Conservation (phyloP, 2,888 invertebrate species). For the Neoaliturus tenellus region DNA sequence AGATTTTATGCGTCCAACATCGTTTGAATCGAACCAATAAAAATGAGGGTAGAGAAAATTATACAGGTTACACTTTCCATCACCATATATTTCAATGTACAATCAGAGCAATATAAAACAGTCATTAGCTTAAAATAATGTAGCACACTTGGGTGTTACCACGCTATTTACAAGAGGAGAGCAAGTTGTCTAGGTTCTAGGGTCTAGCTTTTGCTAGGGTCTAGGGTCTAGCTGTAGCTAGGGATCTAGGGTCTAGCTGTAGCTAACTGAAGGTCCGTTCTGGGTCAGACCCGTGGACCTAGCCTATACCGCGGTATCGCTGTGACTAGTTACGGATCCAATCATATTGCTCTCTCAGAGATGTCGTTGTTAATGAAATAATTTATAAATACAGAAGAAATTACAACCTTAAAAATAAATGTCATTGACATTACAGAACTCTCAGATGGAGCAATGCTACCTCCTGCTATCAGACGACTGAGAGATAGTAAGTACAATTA, state of each 20-base stretch:
- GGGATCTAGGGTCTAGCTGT: background rate
- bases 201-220: background rate
- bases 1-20: no score
- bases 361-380: conserved; percentile 35
- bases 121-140: conserved; percentile 46
- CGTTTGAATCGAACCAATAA: no score
- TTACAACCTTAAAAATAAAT: conserved; percentile 37
- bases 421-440: conserved; percentile 49
- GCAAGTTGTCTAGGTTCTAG: background rate
- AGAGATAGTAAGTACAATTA: no score
- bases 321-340: conserved; percentile 37
- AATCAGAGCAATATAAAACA: conserved; percentile 37
- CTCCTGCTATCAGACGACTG: conserved; percentile 10
- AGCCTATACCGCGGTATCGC: background rate
- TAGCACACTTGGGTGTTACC: conserved; percentile 38
- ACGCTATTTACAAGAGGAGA: conserved; percentile 4
- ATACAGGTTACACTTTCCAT: conserved; percentile 37
- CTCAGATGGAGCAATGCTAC: background rate
- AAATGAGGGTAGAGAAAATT: no score
- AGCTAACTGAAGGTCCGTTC: background rate
- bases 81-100: conserved; percentile 46
- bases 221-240: conserved; percentile 2
- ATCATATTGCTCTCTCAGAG: background rate
- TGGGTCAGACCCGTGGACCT: background rate
- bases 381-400: conserved; percentile 21